Base-by-base conservation (phyloP, 2,888 invertebrate genomes). In the Lepetodrilus schrolli region DNA sequence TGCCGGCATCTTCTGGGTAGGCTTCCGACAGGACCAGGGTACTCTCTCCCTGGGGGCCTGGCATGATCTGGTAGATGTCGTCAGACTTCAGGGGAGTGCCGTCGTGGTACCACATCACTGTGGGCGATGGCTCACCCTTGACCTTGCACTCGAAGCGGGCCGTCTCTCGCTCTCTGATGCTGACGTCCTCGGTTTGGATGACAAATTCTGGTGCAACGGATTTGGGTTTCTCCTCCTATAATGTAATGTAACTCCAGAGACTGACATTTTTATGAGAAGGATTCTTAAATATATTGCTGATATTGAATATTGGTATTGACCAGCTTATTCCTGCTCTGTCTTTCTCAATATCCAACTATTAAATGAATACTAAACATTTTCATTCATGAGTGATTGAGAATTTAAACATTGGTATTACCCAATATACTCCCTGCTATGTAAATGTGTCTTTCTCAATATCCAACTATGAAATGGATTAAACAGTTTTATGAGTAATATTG, bases 41-140 rank as follows among this genome's bases (percentile, higher is more conserved):
- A 69, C 82, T 84, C 48, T 79, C 51, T 2, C 81, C 83, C 36
- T 84, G 80, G 21, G 81, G 82, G 36, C 88, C 88, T 30, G 84
- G 86, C 50, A 86, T 85, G 82, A 94, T 92, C 81, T 93, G 92
- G 71, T 94, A 93, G 75, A 94, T 93, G 26, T 93, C 93, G 49
- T 92, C 86, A 4, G 86, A 80, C 78, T 89, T 84, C 73, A 95
- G 91, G 79, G 94, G 92, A 72, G 93, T 78, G 66, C 94, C 95
- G 86, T 97, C 94, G 89, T 95, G 96, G 87, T 92, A 94, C 98
- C 98, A 98, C 20, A 93, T 93, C 80, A 99, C 78, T 36, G 86
- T 85, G 37, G 90, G 91, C 20, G 83, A 79, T 5, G 92, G 91
- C 69, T 86, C 83, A 70, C 91, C 91, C 74, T 83, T 84, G 71